Conservation (phyloP, 2,888 invertebrate genomes). For the Pristionchus mayeri region DNA sequence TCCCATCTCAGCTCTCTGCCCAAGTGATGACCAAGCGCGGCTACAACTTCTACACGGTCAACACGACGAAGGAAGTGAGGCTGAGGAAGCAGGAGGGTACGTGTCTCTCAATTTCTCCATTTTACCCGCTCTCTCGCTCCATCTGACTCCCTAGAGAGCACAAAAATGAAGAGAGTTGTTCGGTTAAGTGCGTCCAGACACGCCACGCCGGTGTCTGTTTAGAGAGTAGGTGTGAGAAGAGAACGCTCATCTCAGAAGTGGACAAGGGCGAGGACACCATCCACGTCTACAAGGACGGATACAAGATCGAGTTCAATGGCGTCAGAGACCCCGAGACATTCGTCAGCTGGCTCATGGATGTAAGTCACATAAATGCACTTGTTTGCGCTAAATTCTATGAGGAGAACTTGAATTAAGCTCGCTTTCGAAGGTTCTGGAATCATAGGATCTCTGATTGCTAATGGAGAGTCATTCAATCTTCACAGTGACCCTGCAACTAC, state of each 20-base stretch:
- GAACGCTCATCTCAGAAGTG: conserved; percentile 65
- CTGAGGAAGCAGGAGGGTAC: conserved; percentile 75
- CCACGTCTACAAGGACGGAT: conserved; percentile 76
- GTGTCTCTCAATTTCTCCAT: not conserved
- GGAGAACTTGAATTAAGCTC: too few relatives aligned
- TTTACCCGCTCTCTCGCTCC: not conserved
- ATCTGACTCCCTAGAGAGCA: not conserved
- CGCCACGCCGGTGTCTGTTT: not conserved
- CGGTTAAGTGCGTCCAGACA: not conserved
- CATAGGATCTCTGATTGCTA: too few relatives aligned
- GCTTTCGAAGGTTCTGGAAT: too few relatives aligned
- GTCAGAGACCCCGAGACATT: conserved; percentile 76
- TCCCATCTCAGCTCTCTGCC: conserved; percentile 71
- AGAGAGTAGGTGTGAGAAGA: conserved; percentile 42
- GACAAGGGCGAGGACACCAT: conserved; percentile 75
- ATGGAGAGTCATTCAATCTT: not conserved
- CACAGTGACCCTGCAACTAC: conserved; percentile 3
- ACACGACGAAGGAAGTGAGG: conserved; percentile 75
- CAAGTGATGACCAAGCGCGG: conserved; percentile 76
- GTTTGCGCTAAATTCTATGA: too few relatives aligned
- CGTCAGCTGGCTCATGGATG: conserved; percentile 77
- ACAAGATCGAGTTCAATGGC: conserved; percentile 76
- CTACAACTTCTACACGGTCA: conserved; percentile 76
- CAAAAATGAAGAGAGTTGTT: not conserved
- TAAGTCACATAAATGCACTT: too few relatives aligned